A percentile compares a stretch with the other conserved stretches of the same genome.
phyloP scores from a whole-genome alignment of 2,888 invertebrate species.

The Oligia latruncula region DNA sequence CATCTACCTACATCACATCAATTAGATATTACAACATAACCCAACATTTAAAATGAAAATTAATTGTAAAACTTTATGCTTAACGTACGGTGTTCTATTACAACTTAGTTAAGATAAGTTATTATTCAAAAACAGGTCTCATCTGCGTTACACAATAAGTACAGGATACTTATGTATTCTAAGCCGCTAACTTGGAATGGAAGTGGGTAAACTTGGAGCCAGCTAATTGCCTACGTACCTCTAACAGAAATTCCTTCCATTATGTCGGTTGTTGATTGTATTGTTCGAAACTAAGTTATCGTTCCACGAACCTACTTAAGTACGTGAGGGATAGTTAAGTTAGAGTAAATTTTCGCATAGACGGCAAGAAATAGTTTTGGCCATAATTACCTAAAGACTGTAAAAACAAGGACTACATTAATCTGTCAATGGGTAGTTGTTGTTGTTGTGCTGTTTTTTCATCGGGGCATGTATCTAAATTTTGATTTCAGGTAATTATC shows the following conservation, averaged over 20 bases:
- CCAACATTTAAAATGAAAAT: conserved; percentile 26
- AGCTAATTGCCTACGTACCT: conserved; percentile 66
- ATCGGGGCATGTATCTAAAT: neutral
- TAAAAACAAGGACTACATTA: neutral
- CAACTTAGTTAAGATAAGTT: conserved; percentile 45
- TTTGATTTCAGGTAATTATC: neutral
- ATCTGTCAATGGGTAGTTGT: neutral
- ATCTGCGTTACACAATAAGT: conserved; percentile 60
- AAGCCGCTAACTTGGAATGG: conserved; percentile 55
- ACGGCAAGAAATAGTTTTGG: conserved; percentile 22
- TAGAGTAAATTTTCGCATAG: conserved; percentile 22
- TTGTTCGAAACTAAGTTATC: conserved; percentile 64
- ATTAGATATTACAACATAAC: conserved; percentile 3
- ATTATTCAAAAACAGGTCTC: conserved; percentile 56
- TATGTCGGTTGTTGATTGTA: conserved; percentile 64
- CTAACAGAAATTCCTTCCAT: conserved; percentile 62
- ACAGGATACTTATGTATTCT: conserved; percentile 59
- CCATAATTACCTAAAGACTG: neutral
- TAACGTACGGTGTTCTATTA: conserved; percentile 28
- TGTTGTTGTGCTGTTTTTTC: neutral
- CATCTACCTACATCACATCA: neutral
- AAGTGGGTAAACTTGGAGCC: conserved; percentile 62
- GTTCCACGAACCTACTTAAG: conserved; percentile 41
- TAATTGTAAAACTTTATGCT: conserved; percentile 36
- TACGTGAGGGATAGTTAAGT: conserved; percentile 39